phyloP scores from a whole-genome alignment of 2,797 vertebrate species.

The Okamejei kenojei region DNA sequence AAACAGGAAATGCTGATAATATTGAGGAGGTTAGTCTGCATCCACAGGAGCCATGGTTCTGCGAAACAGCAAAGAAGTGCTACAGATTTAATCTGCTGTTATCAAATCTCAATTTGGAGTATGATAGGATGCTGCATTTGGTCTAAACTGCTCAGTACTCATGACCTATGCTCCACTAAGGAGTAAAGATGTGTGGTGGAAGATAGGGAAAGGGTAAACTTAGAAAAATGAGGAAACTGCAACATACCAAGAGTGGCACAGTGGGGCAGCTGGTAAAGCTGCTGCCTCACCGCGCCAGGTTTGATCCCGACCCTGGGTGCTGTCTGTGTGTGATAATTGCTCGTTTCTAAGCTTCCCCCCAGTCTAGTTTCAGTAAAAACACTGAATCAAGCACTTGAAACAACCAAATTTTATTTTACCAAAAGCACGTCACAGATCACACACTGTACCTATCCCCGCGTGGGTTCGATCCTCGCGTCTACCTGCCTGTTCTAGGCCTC shows the following conservation, averaged over 20 bases:
- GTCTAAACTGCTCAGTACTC: background rate
- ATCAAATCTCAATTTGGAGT: background rate
- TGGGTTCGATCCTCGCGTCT: too few relatives aligned
- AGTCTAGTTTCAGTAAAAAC: too few relatives aligned
- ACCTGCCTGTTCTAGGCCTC: too few relatives aligned
- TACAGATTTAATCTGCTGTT: background rate
- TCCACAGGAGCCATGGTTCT: background rate
- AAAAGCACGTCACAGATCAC: too few relatives aligned
- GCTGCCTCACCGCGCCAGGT: too few relatives aligned
- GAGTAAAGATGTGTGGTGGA: background rate
- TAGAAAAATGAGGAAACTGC: background rate
- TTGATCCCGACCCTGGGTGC: too few relatives aligned
- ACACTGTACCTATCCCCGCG: too few relatives aligned
- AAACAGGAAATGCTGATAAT: background rate
- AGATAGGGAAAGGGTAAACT: background rate
- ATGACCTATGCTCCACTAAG: background rate
- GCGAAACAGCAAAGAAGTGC: background rate
- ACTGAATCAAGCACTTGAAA: too few relatives aligned
- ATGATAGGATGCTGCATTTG: background rate
- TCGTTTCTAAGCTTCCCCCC: too few relatives aligned
- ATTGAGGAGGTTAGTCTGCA: background rate
- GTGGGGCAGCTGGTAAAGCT: too few relatives aligned
- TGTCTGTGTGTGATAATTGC: too few relatives aligned
- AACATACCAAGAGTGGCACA: background rate
- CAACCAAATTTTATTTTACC: too few relatives aligned